Percentiles rank a stretch among this genome's conserved stretches.
These are phyloP conservation scores for Pangasius krempfi DNA, from an alignment of 2,797 vertebrate species.

Conservation along the genomic window DNA sequence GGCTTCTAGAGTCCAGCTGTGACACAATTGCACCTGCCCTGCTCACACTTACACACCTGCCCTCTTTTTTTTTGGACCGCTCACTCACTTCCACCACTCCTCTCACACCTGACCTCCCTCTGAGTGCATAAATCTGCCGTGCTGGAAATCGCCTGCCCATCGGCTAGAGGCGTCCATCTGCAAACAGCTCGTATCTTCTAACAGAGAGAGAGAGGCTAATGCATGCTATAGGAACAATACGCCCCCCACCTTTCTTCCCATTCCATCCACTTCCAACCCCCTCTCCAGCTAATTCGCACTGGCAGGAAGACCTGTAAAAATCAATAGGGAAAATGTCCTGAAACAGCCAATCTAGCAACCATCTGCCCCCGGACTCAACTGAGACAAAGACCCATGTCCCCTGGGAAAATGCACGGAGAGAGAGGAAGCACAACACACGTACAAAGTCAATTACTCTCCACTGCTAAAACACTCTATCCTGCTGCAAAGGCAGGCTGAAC, in stretches of 20 bases:
- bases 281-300: constrained; percentile 64
- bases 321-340: constrained; percentile 77
- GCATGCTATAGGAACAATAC: constrained; percentile 35
- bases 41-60: constrained; percentile 51
- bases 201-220: constrained; percentile 11
- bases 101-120: constrained; percentile 34
- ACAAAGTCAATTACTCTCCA: constrained; percentile 62
- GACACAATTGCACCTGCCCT: constrained; percentile 62
- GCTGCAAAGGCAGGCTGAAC: constrained; percentile 37
- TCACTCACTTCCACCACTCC: constrained; percentile 25
- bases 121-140: constrained; percentile 14
- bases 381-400: constrained; percentile 66
- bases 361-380: constrained; percentile 72
- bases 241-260: constrained; percentile 14
- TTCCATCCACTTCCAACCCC: constrained; percentile 47
- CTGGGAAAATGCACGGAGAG: constrained; percentile 51
- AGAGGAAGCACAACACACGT: constrained; percentile 60
- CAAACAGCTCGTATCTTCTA: constrained; percentile 50
- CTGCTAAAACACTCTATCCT: constrained; percentile 55
- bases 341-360: constrained; percentile 76
- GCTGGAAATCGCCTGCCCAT: constrained; percentile 41
- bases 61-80: constrained; percentile 43
- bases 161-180: constrained; percentile 42
- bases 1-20: constrained; percentile 62
- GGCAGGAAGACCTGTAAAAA: constrained; percentile 75